Base-by-base conservation (phyloP, 2,888 invertebrate genomes). In the Ormyrus rosae region DNA sequence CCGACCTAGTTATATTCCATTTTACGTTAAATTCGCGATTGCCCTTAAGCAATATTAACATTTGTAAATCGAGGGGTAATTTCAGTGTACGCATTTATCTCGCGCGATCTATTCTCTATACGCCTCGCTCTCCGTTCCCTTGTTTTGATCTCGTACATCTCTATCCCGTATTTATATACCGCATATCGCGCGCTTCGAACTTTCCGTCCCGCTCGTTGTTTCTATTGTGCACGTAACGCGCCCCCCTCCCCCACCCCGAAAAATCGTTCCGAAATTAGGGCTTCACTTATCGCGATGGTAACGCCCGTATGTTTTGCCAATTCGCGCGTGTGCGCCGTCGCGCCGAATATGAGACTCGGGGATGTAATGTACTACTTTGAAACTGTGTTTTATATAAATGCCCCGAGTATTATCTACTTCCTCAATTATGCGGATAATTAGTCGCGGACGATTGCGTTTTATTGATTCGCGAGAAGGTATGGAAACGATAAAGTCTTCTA, bases 251-350 rank as follows among this genome's bases (percentile, higher is more conserved):
- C 56, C 61, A 61, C 50, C 3, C 10, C 51, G 34, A 70, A 77
- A 70, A 63, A 64, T 70, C 56, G 56, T 63, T 77, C 50, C 19
- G 48, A 63, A 77, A 70, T 77, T 63, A 50, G 50, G 61, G 64
- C 19, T 61, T 7, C 34, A 67, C 51, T 68, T 68, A 67, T 68
- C 60, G 58, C 64, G 34, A 64, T 68, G 8, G 9, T 45, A 53
- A 11, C 19, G 10, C 56, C 7, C 64, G 53, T 70, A 51, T 48
- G 64, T 56, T 56, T 73, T 56, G 13, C 45, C 64, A 64, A 73
- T 73, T 64, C 65, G 55, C 73, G 11, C 63, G 34, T n/a, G 2
- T 34, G 4, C 34, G 34, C 34, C 34, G 50, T 7, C 67, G 53
- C 72, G 19, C 10, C 45, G 51, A 53, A n/a, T 5, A 6, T 46